These are phyloP conservation scores for Mythimna vitellina DNA, from an alignment of 2,888 invertebrate genomes.

Conservation along the genomic window DNA sequence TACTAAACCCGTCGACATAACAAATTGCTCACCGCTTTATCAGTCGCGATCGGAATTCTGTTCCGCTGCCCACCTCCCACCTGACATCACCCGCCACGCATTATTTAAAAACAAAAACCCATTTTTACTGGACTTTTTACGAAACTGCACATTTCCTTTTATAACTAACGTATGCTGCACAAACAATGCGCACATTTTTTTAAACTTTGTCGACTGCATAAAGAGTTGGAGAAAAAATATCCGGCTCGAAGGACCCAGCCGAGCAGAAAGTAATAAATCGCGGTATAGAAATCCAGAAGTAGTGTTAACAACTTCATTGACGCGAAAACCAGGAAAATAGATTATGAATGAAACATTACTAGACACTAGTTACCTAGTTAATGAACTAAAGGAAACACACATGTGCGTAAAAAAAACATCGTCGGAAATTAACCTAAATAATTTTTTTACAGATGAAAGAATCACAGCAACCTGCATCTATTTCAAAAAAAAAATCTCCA, in stretches of 20 bases:
- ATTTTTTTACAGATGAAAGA: not conserved
- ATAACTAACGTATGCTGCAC: constrained; percentile 23
- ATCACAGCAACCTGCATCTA: constrained; percentile 17
- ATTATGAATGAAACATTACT: constrained; percentile 2
- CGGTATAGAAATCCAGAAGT: constrained; percentile 42
- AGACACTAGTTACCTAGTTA: not conserved
- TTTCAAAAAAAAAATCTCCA: constrained; percentile 11
- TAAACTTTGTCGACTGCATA: constrained; percentile 21
- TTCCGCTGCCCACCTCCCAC: constrained; percentile 26
- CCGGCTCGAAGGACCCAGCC: constrained; percentile 12
- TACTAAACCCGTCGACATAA: constrained; percentile 48
- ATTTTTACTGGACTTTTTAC: constrained; percentile 56
- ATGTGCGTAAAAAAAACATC: no score
- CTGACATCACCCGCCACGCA: constrained; percentile 40
- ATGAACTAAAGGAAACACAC: not conserved
- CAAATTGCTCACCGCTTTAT: constrained; percentile 61
- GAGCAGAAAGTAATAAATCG: constrained; percentile 48
- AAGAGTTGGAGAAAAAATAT: constrained; percentile 36
- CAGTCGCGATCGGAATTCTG: constrained; percentile 57
- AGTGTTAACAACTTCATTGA: constrained; percentile 33
- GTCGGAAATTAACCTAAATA: no score
- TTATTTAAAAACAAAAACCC: constrained; percentile 51
- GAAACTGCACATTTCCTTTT: constrained; percentile 38
- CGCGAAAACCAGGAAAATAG: constrained; percentile 37
- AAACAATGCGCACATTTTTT: constrained; percentile 44